Base-by-base conservation (phyloP, 2,113 vertebrate species). In the Dromiciops gliroides region DNA sequence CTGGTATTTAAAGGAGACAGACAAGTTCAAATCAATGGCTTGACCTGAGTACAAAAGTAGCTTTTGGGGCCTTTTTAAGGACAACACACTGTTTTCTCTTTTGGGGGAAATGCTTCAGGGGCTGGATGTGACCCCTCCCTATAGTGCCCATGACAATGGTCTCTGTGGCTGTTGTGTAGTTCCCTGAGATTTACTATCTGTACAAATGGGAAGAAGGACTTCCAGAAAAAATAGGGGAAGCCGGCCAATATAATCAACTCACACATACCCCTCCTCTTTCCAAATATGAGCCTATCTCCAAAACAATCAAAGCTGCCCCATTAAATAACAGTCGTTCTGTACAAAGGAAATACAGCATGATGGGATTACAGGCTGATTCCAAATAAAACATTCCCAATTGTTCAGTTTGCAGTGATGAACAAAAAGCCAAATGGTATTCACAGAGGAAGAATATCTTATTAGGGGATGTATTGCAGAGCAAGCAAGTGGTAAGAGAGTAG, bases 321-420 rank as follows among this genome's bases (percentile, higher is more conserved):
- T 97, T 98, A 97, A 98, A 98, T 97, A 98, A 96, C 96, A 95
- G 96, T 98, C 93, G 95, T 60, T 97, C 95, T 48, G 94, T 93
- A 96, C 49, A 56, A 96, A 98, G 98, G 98, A 98, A 98, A 96
- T 95, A 88, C 19, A 8, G 97, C 93, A 50, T 23, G 95, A 97
- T 95, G 94, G 97, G 95, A 93, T 91, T 0, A 0, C n/a, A 0
- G 0, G 2, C 47, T 4, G 6, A 16, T 95, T 98, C 98, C 98
- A 98, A 98, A 93, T 67, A 97, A 98, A 98, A 98, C 98, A 98
- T 93, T 97, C 92, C 93, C 67, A 22, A 91, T 97, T 96, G 95
- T 98, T 94, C 92, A 91, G 83, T 48, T 49, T 49, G 7, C 96
- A 98, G 97, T 96, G 98, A 95, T 95, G 94, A 96, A 92, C 96